phyloP scores from a whole-genome alignment of 1,140 invertebrate species.

The Himalopsyche phryganea region DNA sequence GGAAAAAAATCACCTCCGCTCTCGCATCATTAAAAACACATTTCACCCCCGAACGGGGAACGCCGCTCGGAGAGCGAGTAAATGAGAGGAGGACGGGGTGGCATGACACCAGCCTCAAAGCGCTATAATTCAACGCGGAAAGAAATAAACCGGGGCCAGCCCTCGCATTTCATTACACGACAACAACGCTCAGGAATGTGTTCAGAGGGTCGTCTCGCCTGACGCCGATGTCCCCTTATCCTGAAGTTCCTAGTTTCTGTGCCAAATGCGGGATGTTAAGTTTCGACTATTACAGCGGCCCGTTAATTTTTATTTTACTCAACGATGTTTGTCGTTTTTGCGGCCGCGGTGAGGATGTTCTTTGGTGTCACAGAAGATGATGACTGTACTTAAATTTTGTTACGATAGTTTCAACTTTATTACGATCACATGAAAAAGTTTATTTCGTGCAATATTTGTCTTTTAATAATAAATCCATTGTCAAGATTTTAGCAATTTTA shows the following conservation, averaged over 20 bases:
- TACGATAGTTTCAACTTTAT: no score
- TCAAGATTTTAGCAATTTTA: no score
- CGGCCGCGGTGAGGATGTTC: neutral
- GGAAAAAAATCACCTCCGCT: slow-evolving; percentile 21
- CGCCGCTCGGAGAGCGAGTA: neutral
- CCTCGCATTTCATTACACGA: slow-evolving; percentile 35
- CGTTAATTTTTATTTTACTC: slow-evolving; percentile 30
- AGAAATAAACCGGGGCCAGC: slow-evolving; percentile 15
- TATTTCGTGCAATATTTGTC: no score
- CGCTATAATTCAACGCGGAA: slow-evolving; percentile 31
- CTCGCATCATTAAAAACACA: slow-evolving; percentile 35
- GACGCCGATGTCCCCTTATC: neutral
- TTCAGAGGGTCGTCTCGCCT: neutral
- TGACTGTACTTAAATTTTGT: no score
- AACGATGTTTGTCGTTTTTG: neutral
- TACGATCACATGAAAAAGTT: no score
- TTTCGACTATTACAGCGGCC: slow-evolving; percentile 15
- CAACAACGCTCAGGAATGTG: slow-evolving; percentile 34
- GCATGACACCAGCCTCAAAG: slow-evolving; percentile 9
- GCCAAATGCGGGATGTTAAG: neutral
- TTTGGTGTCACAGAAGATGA: no score
- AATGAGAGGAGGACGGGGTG: slow-evolving; percentile 5
- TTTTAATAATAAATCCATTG: no score
- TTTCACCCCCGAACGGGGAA: slow-evolving; percentile 14
- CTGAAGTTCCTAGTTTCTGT: no score